These are phyloP conservation scores for Drosophila stalkeri DNA, from an alignment of 2,888 invertebrate genomes.

Conservation along the genomic window DNA sequence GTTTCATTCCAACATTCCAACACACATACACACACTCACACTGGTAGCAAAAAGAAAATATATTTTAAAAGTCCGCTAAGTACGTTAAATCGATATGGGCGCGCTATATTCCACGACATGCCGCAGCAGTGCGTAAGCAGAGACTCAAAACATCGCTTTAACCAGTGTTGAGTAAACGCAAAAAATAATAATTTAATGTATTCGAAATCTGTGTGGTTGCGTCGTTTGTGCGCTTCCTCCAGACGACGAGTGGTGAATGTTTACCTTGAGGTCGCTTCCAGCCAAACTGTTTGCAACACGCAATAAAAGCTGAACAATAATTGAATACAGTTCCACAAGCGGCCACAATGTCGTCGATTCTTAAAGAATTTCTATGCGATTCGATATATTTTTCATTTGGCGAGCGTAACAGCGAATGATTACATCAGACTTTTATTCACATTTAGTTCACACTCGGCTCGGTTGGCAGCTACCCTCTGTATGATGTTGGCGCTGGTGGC, in stretches of 20 bases:
- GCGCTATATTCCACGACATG: slow-evolving; percentile 13
- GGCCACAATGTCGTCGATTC: not conserved
- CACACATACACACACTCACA: not conserved
- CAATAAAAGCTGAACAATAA: slow-evolving; percentile 12
- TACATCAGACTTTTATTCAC: slow-evolving; percentile 78
- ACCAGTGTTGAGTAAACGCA: not conserved
- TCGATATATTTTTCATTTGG: slow-evolving; percentile 38
- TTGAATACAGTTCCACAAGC: slow-evolving; percentile 6
- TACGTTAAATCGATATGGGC: slow-evolving; percentile 57
- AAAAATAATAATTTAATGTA: not conserved
- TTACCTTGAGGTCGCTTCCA: slow-evolving; percentile 34
- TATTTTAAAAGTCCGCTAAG: slow-evolving; percentile 22
- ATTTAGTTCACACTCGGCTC: slow-evolving; percentile 33
- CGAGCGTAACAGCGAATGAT: slow-evolving; percentile 70
- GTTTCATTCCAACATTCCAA: slow-evolving; percentile 52
- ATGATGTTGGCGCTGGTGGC: not conserved
- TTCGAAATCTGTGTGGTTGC: not conserved
- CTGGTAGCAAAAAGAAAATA: slow-evolving; percentile 6
- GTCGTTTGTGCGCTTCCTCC: slow-evolving; percentile 30
- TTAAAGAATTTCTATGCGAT: slow-evolving; percentile 13
- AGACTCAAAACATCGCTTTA: slow-evolving; percentile 15
- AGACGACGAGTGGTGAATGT: slow-evolving; percentile 22
- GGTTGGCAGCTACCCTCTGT: slow-evolving; percentile 3
- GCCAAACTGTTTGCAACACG: slow-evolving; percentile 18
- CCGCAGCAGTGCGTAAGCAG: slow-evolving; percentile 12